Conservation (phyloP, 2,888 invertebrate genomes). For the Sialis fuliginosa region DNA sequence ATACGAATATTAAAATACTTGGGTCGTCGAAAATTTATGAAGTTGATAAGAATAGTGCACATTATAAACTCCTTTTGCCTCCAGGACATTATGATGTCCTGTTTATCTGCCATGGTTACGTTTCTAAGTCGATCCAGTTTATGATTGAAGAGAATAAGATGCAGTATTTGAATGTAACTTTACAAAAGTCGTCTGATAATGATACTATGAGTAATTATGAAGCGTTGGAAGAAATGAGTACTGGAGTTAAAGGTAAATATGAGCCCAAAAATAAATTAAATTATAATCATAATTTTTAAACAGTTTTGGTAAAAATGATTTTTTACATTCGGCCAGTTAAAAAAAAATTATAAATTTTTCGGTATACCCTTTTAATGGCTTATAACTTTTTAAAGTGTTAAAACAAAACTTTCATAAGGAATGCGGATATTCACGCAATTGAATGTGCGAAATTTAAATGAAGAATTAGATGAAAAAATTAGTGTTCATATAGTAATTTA, state of each 20-base stretch:
- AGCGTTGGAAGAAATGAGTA: conserved; percentile 4
- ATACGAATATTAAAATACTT: conserved; percentile 51
- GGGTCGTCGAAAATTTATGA: conserved; percentile 36
- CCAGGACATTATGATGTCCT: conserved; percentile 45
- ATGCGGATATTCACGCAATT: no score
- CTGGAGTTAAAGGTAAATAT: conserved; percentile 8
- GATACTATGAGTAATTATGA: background rate
- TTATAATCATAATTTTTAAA: no score
- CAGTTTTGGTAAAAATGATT: no score
- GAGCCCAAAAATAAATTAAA: no score
- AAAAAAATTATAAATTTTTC: no score
- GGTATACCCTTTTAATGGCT: background rate
- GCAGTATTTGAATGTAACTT: conserved; percentile 20
- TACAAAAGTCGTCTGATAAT: conserved; percentile 6
- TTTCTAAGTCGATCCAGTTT: conserved; percentile 27
- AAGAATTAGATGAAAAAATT: no score
- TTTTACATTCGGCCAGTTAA: no score
- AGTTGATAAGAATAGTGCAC: conserved; percentile 49
- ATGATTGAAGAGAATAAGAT: conserved; percentile 24
- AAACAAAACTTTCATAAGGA: no score
- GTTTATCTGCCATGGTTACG: conserved; percentile 42
- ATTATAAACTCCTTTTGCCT: conserved; percentile 53
- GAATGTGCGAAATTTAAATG: no score
- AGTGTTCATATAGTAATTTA: no score
- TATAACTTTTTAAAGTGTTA: background rate